phyloP scores from a whole-genome alignment of 2,888 invertebrate species.

The Corbicula japonica region DNA sequence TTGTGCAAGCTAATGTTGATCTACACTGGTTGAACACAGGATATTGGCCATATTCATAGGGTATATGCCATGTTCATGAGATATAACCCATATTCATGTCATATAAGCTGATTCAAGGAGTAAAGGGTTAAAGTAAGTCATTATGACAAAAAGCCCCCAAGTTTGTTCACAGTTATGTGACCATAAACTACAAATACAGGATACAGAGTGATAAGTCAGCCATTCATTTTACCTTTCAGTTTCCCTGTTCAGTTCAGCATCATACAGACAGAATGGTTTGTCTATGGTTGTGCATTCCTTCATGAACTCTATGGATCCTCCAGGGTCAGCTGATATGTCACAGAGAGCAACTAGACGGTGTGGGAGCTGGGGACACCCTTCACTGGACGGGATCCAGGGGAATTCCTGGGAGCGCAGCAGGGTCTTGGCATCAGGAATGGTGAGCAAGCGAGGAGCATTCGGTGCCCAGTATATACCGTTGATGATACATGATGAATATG shows the following conservation, averaged over 20 bases:
- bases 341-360: slow-evolving; percentile 94
- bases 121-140: too few species aligned
- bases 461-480: slow-evolving; percentile 99
- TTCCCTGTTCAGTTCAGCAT: slow-evolving; percentile 98
- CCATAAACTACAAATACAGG: not conserved
- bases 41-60: too few species aligned
- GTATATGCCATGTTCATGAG: too few species aligned
- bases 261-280: slow-evolving; percentile 99
- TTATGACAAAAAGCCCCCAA: too few species aligned
- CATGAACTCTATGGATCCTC: slow-evolving; percentile 99
- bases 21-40: too few species aligned
- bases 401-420: slow-evolving; percentile 93
- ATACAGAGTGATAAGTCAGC: not conserved
- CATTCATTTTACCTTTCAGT: slow-evolving; percentile 91
- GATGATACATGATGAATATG: slow-evolving; percentile 98
- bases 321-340: slow-evolving; percentile 99
- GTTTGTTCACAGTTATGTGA: too few species aligned
- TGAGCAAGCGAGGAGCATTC: slow-evolving; percentile 97
- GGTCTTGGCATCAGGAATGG: slow-evolving; percentile 99
- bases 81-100: too few species aligned
- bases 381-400: slow-evolving; percentile 95
- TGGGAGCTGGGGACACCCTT: slow-evolving; percentile 85
- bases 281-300: slow-evolving; percentile 99
- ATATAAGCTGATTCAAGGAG: too few species aligned
- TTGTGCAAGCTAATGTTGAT: too few species aligned